Conservation (phyloP, 2,113 vertebrate species). For the Ploceus nigricollis region DNA sequence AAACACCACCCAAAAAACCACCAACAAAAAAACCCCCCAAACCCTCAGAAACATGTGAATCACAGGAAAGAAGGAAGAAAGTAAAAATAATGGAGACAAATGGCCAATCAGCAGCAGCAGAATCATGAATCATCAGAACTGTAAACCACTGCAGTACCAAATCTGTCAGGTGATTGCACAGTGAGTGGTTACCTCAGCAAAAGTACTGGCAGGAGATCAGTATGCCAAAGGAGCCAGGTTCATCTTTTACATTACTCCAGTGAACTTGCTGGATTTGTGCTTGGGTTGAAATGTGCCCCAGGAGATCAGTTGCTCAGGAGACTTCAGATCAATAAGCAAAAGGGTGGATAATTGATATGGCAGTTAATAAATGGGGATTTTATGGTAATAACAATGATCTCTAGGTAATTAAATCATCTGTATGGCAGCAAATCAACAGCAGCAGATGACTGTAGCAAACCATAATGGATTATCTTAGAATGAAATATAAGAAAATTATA, state of each 20-base stretch:
- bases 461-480: conserved; percentile 3
- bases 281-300: not conserved
- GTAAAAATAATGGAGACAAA: not conserved
- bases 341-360: conserved; percentile 8
- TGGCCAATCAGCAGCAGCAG: not conserved
- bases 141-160: not conserved
- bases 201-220: not conserved
- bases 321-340: conserved; percentile 5
- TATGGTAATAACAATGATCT: conserved; percentile 39
- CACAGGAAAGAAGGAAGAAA: not conserved
- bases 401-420: conserved; percentile 31
- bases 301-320: not conserved
- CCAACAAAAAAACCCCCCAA: fast-evolving
- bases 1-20: too few species aligned
- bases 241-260: not conserved
- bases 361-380: conserved; percentile 41
- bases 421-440: conserved; percentile 24
- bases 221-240: not conserved
- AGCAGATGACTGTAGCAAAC: conserved; percentile 10
- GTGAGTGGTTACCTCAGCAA: not conserved
- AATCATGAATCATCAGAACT: not conserved
- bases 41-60: not conserved
- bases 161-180: not conserved
- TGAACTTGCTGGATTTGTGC: not conserved
- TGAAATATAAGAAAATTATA: conserved; percentile 15